These are phyloP conservation scores for Erinaceus europaeus DNA, from an alignment of 2,113 vertebrate genomes.

Conservation along the genomic window DNA sequence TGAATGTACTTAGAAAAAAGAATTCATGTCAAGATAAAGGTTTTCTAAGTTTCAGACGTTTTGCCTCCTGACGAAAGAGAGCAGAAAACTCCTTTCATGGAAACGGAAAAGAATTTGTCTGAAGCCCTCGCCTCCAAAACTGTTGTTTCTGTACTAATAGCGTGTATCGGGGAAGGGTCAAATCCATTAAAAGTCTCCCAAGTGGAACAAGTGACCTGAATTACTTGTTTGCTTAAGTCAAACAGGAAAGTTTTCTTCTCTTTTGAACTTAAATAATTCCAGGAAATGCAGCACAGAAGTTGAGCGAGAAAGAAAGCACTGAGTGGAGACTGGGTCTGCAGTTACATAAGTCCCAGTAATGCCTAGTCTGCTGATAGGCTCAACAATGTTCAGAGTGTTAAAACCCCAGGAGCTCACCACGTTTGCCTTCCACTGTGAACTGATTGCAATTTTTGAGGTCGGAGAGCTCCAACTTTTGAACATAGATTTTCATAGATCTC, in stretches of 20 bases:
- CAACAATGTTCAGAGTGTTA: not conserved
- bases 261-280: constrained; percentile 69
- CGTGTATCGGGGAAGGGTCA: constrained; percentile 58
- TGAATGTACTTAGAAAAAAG: not conserved
- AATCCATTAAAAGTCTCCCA: constrained; percentile 57
- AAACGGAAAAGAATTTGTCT: not conserved
- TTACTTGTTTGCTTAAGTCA: constrained; percentile 70
- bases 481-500: no score
- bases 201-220: constrained; percentile 58
- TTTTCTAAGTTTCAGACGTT: constrained; percentile 10
- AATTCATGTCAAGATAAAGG: not conserved
- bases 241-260: constrained; percentile 66
- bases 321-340: not conserved
- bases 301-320: constrained; percentile 10
- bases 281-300: constrained; percentile 55
- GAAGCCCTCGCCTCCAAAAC: not conserved
- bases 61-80: constrained; percentile 1
- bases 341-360: not conserved
- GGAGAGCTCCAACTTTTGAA: not conserved
- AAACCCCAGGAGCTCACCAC: not conserved
- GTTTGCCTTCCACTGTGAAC: not conserved
- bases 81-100: not conserved
- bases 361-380: not conserved
- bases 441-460: not conserved
- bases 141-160: not conserved